These are phyloP conservation scores for Motacilla alba DNA, from an alignment of 2,113 vertebrate species.

Conservation along the genomic window DNA sequence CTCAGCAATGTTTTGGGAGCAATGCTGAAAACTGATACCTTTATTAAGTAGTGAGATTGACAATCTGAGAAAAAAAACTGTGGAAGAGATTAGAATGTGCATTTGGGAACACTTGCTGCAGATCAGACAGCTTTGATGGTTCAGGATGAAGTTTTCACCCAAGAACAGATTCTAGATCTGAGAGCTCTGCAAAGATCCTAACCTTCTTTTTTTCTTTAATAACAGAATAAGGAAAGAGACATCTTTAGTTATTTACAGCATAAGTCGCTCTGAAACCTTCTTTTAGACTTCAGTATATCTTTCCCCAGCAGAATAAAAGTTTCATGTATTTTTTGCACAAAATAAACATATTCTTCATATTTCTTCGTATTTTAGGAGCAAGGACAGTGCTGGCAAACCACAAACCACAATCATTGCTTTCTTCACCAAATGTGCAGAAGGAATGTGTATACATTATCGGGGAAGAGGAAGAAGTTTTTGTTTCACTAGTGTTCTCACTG, in stretches of 20 bases:
- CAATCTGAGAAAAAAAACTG: neutral
- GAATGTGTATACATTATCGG: neutral
- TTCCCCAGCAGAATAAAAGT: neutral
- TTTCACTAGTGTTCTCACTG: neutral
- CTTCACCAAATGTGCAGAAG: neutral
- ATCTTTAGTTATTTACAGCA: neutral
- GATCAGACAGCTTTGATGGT: neutral
- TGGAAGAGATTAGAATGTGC: neutral
- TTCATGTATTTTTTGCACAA: neutral
- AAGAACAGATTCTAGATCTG: neutral
- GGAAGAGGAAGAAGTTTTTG: neutral
- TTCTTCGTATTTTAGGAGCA: neutral
- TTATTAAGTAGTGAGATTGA: neutral
- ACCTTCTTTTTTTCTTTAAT: neutral
- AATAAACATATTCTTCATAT: neutral
- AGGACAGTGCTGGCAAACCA: neutral
- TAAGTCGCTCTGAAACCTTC: neutral
- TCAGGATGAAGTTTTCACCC: neutral
- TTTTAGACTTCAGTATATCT: neutral
- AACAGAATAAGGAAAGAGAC: neutral
- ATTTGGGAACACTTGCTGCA: neutral
- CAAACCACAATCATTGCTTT: neutral
- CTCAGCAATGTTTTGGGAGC: neutral
- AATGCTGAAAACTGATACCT: neutral
- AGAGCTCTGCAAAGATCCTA: neutral